Base-by-base conservation (phyloP, 2,888 invertebrate species). In the Agrotis exclamationis region DNA sequence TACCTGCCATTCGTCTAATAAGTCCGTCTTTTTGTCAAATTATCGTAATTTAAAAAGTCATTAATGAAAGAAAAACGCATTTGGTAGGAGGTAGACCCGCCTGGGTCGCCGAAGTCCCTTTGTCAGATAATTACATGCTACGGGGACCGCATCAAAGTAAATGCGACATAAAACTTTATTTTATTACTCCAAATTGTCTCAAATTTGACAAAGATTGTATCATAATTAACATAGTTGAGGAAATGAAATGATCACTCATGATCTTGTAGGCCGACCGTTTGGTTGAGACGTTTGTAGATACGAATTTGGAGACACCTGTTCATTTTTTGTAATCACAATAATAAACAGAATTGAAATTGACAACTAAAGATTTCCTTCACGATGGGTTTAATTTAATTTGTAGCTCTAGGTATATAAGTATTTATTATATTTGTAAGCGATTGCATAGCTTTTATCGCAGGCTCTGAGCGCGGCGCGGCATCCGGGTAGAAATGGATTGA, bases 91-190 rank as follows among this genome's bases (percentile, higher is more conserved):
- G 79, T 74, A 75, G 83, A 80, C 83, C 83, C 84, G 80, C 82
- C 83, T 74, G 73, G 80, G 81, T 74, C 77, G 73, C 68, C 70
- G 69, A 67, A 75, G 86, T 78, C 85, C 87, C 85, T 91, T 92
- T 87, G 89, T 87, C 80, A 79, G 84, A 89, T 96, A 95, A 96
- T 96, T 90, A 94, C 82, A 93, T 79, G 91, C 89, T 93, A 85
- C 85, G 79, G 81, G 86, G 87, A 92, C 95, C 93, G 91, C 93
- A 93, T 94, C 94, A 91, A 93, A 93, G 90, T 95, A 95, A 96
- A 96, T 96, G 95, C 92, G 94, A 94, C 92, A 91, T 95, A 93
- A 96, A 96, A 96, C 93, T 92, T 91, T 93, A 94, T 96, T 96
- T 96, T 96, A 96, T 95, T 95, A 91, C 94, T 89, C 90, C 73